A percentile compares a stretch with the other conserved stretches of the same genome.
Conservation (phyloP, 2,888 invertebrate genomes). For the Leptura quadrifasciata region DNA sequence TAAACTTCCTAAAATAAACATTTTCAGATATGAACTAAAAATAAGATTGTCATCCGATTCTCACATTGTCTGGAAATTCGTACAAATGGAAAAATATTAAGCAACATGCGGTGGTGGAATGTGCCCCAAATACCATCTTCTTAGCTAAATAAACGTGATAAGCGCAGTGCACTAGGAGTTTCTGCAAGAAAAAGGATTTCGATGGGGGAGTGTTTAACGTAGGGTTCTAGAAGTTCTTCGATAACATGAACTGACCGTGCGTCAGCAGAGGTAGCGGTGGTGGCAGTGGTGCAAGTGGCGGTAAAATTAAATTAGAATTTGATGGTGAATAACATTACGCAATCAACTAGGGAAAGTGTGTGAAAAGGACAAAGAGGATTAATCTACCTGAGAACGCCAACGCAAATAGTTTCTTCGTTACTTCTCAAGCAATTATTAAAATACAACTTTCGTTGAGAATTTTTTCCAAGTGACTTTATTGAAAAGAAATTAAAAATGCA, state of each 20-base stretch:
- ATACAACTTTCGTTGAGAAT: too few relatives aligned
- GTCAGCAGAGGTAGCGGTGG: conserved; percentile 6
- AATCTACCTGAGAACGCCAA: too few relatives aligned
- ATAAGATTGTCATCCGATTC: too few relatives aligned
- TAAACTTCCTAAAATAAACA: too few relatives aligned
- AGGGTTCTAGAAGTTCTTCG: neutral
- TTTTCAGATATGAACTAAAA: too few relatives aligned
- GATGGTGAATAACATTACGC: neutral
- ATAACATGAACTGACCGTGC: conserved; percentile 2
- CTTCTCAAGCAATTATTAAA: too few relatives aligned
- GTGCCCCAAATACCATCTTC: neutral
- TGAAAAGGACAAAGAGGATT: neutral
- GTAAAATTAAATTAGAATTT: neutral
- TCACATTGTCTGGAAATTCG: neutral
- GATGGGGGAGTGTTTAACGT: neutral
- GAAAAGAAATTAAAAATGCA: too few relatives aligned
- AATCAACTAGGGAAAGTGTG: too few relatives aligned
- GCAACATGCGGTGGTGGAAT: neutral
- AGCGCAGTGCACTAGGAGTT: neutral
- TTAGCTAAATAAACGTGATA: neutral
- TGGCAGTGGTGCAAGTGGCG: neutral
- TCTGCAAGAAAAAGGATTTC: neutral
- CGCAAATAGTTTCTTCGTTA: too few relatives aligned
- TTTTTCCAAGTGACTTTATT: too few relatives aligned
- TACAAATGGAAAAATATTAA: neutral